Conservation (phyloP, 2,888 invertebrate genomes). For the Mayetiola destructor region DNA sequence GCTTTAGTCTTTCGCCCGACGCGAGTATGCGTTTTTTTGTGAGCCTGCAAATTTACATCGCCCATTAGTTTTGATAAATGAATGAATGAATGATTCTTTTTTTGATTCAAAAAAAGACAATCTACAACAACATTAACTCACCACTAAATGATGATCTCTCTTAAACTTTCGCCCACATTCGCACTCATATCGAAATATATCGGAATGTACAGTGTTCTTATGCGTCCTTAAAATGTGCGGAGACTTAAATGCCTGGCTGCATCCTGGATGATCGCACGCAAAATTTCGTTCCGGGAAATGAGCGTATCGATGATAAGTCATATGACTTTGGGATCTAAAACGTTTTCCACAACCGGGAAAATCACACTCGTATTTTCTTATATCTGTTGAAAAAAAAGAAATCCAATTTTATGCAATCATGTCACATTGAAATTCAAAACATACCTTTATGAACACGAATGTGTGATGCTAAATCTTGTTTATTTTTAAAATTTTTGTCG, state of each 20-base stretch:
- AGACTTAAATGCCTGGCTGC: neutral
- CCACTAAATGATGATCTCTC: slow-evolving; percentile 8
- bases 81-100: too few species aligned
- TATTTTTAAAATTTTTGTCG: neutral
- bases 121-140: too few species aligned
- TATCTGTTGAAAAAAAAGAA: neutral
- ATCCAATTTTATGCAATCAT: neutral
- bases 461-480: slow-evolving; percentile 1
- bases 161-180: slow-evolving; percentile 4
- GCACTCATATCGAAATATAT: neutral
- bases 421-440: neutral
- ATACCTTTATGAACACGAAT: neutral
- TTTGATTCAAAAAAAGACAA: too few species aligned
- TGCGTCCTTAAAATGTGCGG: neutral
- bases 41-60: too few species aligned
- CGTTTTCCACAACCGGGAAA: neutral
- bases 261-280: slow-evolving; percentile 2
- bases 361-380: neutral
- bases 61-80: too few species aligned
- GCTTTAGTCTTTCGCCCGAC: too few species aligned
- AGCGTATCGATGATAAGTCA: slow-evolving; percentile 6
- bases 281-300: neutral
- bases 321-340: neutral
- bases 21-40: too few species aligned
- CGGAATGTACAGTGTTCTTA: neutral